phyloP scores from a whole-genome alignment of 1,140 invertebrate genomes.

The Drosophila setifemur region DNA sequence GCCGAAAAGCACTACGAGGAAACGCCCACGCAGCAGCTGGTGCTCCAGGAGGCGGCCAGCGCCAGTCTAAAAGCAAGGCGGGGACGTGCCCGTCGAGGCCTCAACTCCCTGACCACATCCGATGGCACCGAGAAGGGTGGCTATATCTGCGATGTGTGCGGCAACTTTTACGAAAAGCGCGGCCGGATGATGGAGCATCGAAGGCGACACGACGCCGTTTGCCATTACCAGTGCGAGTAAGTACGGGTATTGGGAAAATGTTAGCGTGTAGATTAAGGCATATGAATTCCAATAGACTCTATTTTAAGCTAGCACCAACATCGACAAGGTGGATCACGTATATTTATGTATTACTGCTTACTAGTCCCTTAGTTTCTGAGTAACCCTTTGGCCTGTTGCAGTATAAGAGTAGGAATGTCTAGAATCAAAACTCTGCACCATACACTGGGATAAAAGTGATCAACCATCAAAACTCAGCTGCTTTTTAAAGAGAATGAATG shows the following conservation, averaged over 20 bases:
- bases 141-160: conserved; percentile 75
- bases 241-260: no score
- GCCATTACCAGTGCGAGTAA: conserved; percentile 76
- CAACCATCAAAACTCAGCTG: no score
- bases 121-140: conserved; percentile 53
- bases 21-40: neutral
- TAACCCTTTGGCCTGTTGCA: no score
- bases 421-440: no score
- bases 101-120: conserved; percentile 43
- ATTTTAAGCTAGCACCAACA: neutral
- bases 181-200: conserved; percentile 77
- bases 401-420: no score
- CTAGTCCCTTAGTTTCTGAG: no score
- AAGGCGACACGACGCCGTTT: conserved; percentile 60
- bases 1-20: conserved; percentile 25
- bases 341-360: no score
- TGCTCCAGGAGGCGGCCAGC: conserved; percentile 26
- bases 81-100: conserved; percentile 29
- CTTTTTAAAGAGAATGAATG: no score
- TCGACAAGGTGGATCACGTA: no score
- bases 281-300: neutral
- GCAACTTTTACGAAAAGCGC: conserved; percentile 74
- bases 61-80: conserved; percentile 42
- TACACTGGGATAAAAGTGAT: no score
- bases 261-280: no score